A percentile compares a stretch with the other conserved stretches of the same genome.
phyloP scores from a whole-genome alignment of 2,888 invertebrate genomes.

The Thecocarcelia acutangulata region DNA sequence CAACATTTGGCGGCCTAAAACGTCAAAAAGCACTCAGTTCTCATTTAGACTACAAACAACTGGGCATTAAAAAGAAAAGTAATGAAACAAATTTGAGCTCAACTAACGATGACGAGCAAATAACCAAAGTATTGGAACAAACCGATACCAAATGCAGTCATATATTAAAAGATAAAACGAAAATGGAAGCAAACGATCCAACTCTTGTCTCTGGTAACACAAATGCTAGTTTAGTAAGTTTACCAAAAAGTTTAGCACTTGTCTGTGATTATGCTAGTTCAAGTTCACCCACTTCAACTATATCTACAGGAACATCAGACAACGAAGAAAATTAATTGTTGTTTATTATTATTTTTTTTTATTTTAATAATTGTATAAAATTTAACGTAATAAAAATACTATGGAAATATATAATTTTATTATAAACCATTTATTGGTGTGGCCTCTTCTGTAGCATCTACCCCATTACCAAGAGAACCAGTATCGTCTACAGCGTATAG shows the following conservation, averaged over 20 bases:
- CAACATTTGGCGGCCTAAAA: constrained; percentile 83
- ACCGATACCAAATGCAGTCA: background rate
- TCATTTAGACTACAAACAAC: constrained; percentile 75
- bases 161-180: background rate
- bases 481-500: constrained; percentile 71
- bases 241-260: constrained; percentile 72
- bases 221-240: constrained; percentile 53
- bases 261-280: constrained; percentile 75
- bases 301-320: constrained; percentile 34
- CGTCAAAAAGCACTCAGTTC: constrained; percentile 82
- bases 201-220: background rate
- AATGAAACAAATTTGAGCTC: background rate
- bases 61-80: constrained; percentile 78
- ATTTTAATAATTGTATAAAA: constrained; percentile 24
- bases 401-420: constrained; percentile 6
- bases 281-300: constrained; percentile 63
- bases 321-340: constrained; percentile 51
- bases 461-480: constrained; percentile 38
- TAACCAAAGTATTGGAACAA: background rate
- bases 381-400: background rate
- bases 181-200: background rate
- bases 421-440: constrained; percentile 19
- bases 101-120: background rate
- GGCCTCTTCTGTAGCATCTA: background rate
- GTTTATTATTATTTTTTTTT: constrained; percentile 50